Conservation (phyloP, 2,888 invertebrate species). For the Calameuta filiformis region DNA sequence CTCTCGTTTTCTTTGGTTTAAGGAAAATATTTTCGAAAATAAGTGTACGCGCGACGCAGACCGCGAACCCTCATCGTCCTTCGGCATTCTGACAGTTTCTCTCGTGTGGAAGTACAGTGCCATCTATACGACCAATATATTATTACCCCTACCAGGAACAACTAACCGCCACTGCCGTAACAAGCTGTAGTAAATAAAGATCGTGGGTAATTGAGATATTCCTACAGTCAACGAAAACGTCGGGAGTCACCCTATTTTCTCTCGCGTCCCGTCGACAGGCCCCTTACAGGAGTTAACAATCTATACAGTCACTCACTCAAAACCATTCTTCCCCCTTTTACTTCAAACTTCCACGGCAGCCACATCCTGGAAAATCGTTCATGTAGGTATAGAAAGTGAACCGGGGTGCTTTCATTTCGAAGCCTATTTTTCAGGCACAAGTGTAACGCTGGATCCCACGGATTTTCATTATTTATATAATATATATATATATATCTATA, state of each 20-base stretch:
- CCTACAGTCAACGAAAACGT: neutral
- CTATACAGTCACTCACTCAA: neutral
- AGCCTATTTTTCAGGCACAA: neutral
- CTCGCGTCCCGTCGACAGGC: neutral
- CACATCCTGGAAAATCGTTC: neutral
- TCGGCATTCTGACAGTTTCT: neutral
- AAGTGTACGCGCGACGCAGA: neutral
- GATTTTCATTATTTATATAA: constrained; percentile 14
- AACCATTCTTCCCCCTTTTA: neutral
- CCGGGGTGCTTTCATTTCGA: neutral
- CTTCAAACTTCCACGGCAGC: too few relatives aligned
- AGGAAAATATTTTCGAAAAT: neutral
- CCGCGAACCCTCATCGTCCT: neutral
- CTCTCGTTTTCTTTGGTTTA: constrained; percentile 17
- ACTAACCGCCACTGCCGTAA: neutral
- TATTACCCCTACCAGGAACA: neutral
- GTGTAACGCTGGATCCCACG: constrained; percentile 7
- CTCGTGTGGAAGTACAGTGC: neutral
- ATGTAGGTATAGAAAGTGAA: neutral
- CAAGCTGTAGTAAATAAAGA: constrained; percentile 1
- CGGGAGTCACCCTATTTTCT: neutral
- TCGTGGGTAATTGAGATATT: neutral
- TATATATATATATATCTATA: constrained; percentile 9
- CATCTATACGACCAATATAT: neutral
- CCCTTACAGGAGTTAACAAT: neutral